phyloP scores from a whole-genome alignment of 2,797 vertebrate genomes.

The Pangasius larnaudii region DNA sequence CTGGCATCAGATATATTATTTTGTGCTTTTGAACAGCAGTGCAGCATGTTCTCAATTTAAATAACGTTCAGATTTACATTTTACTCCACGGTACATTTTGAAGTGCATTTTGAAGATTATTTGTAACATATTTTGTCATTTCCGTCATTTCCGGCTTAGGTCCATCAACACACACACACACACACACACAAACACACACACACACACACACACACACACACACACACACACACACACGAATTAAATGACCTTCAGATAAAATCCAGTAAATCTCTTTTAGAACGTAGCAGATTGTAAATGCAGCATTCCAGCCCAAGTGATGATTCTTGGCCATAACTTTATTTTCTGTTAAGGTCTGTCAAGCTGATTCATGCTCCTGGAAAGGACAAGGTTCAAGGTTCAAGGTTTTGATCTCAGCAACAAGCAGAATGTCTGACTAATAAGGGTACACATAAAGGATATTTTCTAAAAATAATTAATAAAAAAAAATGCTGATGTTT shows the following conservation, averaged over 20 bases:
- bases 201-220: not conserved
- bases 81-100: not conserved
- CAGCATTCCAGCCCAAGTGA: conserved; percentile 58
- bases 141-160: not conserved
- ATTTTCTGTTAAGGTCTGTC: conserved; percentile 57
- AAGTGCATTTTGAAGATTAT: not conserved
- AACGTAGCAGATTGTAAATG: conserved; percentile 66
- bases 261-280: conserved; percentile 68
- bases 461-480: not conserved
- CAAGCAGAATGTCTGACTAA: conserved; percentile 2
- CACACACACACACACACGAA: not conserved
- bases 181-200: not conserved
- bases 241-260: not conserved
- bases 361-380: conserved; percentile 67
- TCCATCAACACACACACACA: not conserved
- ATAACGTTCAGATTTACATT: not conserved
- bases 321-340: conserved; percentile 67
- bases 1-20: not conserved
- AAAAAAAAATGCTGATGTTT: not conserved
- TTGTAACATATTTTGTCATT: not conserved
- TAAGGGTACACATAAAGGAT: not conserved
- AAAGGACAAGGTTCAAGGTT: conserved; percentile 49
- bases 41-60: not conserved
- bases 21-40: not conserved
- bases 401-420: conserved; percentile 16